These are phyloP conservation scores for Tetramorium simillimum DNA, from an alignment of 1,140 invertebrate species.

Conservation along the genomic window DNA sequence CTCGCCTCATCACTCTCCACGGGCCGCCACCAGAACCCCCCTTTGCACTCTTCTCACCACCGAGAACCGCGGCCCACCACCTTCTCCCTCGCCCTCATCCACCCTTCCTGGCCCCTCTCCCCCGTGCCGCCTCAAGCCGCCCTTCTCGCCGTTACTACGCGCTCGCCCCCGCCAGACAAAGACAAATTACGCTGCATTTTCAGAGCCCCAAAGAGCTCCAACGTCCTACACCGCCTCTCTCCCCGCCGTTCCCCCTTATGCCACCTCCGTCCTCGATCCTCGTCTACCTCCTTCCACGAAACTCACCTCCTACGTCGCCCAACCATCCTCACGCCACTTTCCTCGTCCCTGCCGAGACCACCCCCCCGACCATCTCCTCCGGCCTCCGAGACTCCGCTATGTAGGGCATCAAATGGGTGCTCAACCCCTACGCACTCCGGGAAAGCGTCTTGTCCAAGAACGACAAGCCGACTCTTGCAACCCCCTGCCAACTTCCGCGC, in stretches of 20 bases:
- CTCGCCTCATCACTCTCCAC: conserved; percentile 66
- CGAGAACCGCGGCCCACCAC: conserved; percentile 68
- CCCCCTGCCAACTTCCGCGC: background rate
- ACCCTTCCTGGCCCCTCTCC: conserved; percentile 46
- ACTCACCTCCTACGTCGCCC: conserved; percentile 62
- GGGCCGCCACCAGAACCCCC: conserved; percentile 42
- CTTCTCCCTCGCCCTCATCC: conserved; percentile 55
- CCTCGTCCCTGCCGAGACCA: conserved; percentile 70
- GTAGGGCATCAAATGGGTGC: conserved; percentile 81
- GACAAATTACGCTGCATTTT: conserved; percentile 86
- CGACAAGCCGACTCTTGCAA: conserved; percentile 30
- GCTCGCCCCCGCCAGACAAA: conserved; percentile 84
- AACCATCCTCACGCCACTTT: conserved; percentile 73
- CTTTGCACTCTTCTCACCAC: conserved; percentile 64
- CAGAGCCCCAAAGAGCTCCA: conserved; percentile 83
- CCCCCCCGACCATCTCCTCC: conserved; percentile 59
- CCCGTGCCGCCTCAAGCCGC: conserved; percentile 59
- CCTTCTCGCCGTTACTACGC: conserved; percentile 78
- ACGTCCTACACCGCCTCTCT: conserved; percentile 71
- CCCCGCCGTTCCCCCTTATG: conserved; percentile 64
- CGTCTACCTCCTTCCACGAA: conserved; percentile 66
- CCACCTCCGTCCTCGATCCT: conserved; percentile 66
- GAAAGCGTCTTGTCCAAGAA: conserved; percentile 69
- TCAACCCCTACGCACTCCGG: conserved; percentile 81
- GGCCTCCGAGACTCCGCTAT: conserved; percentile 73